Conservation (phyloP, 2,113 vertebrate species). For the Circaetus cinerascens region DNA sequence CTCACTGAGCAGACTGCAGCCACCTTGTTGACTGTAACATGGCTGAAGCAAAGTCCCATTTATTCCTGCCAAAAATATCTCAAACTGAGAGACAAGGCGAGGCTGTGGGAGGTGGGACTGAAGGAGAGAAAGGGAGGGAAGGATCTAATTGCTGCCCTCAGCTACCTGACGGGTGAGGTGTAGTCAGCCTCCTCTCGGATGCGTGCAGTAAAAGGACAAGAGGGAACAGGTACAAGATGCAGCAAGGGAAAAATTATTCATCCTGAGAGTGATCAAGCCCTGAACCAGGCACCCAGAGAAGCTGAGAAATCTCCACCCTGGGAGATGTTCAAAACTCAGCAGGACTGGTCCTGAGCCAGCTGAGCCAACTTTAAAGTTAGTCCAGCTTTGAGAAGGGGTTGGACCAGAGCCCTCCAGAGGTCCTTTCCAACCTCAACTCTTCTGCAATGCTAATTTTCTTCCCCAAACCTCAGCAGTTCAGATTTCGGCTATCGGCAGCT, state of each 20-base stretch:
- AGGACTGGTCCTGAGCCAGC: not conserved
- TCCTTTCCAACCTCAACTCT: not conserved
- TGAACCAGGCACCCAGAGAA: not conserved
- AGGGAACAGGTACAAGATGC: not conserved
- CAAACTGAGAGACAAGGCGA: not conserved
- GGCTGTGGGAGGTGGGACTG: not conserved
- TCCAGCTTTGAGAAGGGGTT: not conserved
- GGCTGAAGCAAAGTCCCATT: not conserved
- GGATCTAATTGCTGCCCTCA: not conserved
- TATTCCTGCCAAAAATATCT: slow-evolving; percentile 32
- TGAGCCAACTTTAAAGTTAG: not conserved
- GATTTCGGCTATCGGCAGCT: not conserved
- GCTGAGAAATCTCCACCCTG: not conserved
- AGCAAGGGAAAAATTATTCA: not conserved
- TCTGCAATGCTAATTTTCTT: not conserved
- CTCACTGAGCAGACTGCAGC: not conserved
- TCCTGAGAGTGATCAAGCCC: not conserved
- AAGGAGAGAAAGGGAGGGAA: not conserved
- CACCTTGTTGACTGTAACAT: not conserved
- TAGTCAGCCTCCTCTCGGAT: not conserved
- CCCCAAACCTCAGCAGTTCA: not conserved
- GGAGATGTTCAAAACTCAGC: not conserved
- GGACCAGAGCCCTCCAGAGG: not conserved
- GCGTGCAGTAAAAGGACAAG: accelerated
- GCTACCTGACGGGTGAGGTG: accelerated